Base-by-base conservation (phyloP, 2,113 vertebrate genomes). In the Gallinago jamesoni region DNA sequence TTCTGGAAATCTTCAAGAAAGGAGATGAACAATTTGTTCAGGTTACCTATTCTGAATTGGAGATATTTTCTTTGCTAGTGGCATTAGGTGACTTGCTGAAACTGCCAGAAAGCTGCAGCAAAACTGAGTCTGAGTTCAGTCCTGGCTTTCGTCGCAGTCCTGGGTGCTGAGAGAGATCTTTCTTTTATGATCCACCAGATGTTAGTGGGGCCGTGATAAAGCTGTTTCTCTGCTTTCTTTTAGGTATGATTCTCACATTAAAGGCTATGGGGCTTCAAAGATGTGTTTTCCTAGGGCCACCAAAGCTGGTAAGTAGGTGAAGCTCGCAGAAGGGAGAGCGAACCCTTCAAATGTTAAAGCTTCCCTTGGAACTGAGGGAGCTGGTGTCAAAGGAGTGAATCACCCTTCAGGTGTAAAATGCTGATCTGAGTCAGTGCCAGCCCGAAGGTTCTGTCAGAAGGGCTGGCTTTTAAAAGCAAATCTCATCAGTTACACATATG, bases 201-300 rank as follows among this genome's bases (percentile, higher is more conserved):
- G 2, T 28, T 30, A 2, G 21, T 47, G 60, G 11, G 24, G 8
- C 45, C 57, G 47, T 60, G 57, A 2, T 22, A 24, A 69, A 70
- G 31, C n/a, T 84, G 14, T 39, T 60, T 74, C 19, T 93, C 12
- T 90, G 35, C n/a, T 75, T 86, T 62, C 35, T 77, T 84, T 39
- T 90, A 99, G 99, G 99, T 53, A 99, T 99, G 98, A 99, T 99
- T 50, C 97, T 99, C 59, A 99, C 99, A 0, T 75, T 99, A 75
- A 99, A 98, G 96, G 99, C 99, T 86, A 98, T 98, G 0, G 99
- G 99, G 8, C 98, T 99, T 21, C 98, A 98, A 4, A 98, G 98
- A 48, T 99, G 99, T 75, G 97, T 99, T 30, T 98, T 99, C 35
- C 99, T 98, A 21, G 99, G 99, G 95, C 99, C 99, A 4, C 99